Evolutionary conservation across 2,113 vertebrate genomes (phyloP).

Genomic region (Delphinapterus leucas): DNA sequence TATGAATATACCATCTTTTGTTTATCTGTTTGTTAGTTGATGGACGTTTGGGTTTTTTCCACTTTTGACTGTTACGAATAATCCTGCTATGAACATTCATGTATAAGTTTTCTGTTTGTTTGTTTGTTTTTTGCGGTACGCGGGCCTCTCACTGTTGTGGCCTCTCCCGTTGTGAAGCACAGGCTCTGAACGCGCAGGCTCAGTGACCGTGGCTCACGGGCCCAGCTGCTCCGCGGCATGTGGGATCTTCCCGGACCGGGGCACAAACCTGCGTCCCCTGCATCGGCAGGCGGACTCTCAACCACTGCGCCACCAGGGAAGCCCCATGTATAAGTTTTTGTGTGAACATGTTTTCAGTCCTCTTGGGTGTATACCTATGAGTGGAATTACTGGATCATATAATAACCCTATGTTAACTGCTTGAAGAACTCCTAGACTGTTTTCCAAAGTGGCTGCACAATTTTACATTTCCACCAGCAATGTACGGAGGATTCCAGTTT

Average conservation of each 20-base stretch:
- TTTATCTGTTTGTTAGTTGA: not conserved
- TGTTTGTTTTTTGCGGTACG: too few species aligned
- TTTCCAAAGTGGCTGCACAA: not conserved
- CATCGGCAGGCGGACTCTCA: too few species aligned
- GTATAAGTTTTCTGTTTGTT: not conserved
- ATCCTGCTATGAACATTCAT: not conserved
- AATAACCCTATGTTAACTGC: not conserved
- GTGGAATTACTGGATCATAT: not conserved
- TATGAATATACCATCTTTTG: not conserved
- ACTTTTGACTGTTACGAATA: not conserved
- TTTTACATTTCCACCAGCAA: not conserved
- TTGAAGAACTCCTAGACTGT: not conserved
- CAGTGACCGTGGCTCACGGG: too few species aligned
- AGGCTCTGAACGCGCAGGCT: too few species aligned
- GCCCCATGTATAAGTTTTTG: not conserved
- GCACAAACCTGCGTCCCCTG: too few species aligned
- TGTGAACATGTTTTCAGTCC: not conserved
- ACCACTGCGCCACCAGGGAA: too few species aligned
- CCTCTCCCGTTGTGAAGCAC: too few species aligned
- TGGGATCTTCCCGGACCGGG: too few species aligned
- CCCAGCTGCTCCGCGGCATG: too few species aligned
- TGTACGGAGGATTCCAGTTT: not conserved
- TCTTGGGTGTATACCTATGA: not conserved
- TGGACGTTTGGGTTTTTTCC: not conserved
- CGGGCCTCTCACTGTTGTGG: too few species aligned